phyloP scores from a whole-genome alignment of 1,140 invertebrate genomes.

The Drosophila lowei region DNA sequence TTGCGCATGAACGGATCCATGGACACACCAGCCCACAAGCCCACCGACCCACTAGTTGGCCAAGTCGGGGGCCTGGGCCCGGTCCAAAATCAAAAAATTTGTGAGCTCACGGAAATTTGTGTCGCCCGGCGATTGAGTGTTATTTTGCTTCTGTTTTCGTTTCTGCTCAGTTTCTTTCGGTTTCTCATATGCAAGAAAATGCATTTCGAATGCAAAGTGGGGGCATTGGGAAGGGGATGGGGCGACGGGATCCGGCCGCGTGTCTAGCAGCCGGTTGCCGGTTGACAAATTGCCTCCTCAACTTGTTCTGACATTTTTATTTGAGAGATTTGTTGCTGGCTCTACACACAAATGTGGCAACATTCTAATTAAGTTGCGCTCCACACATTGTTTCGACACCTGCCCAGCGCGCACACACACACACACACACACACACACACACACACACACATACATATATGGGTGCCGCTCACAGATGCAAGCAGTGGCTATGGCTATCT shows the following conservation, averaged over 20 bases:
- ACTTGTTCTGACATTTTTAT: slow-evolving; percentile 80
- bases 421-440: slow-evolving; percentile 15
- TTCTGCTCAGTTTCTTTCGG: neutral
- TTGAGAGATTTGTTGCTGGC: slow-evolving; percentile 38
- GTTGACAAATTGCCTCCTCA: slow-evolving; percentile 76
- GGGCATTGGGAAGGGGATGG: neutral
- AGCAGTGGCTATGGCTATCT: too few relatives aligned
- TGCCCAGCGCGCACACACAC: slow-evolving; percentile 33
- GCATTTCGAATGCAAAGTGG: slow-evolving; percentile 71
- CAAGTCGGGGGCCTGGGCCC: neutral
- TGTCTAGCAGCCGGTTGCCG: slow-evolving; percentile 67
- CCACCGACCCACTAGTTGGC: neutral
- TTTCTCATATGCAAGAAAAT: slow-evolving; percentile 53
- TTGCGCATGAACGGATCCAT: slow-evolving; percentile 83
- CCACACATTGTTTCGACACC: slow-evolving; percentile 79
- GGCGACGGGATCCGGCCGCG: slow-evolving; percentile 18
- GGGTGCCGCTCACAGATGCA: too few relatives aligned
- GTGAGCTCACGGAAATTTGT: slow-evolving; percentile 56
- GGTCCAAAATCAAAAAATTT: slow-evolving; percentile 18
- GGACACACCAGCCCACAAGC: slow-evolving; percentile 48
- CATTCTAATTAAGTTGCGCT: slow-evolving; percentile 77
- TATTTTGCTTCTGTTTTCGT: neutral
- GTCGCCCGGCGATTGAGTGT: neutral
- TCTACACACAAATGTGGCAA: slow-evolving; percentile 74
- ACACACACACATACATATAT: slow-evolving; percentile 4